A percentile compares a stretch with the other conserved stretches of the same genome.
Evolutionary conservation across 2,888 invertebrate genomes (phyloP).

Genomic region (Chrysolina haemoptera): DNA sequence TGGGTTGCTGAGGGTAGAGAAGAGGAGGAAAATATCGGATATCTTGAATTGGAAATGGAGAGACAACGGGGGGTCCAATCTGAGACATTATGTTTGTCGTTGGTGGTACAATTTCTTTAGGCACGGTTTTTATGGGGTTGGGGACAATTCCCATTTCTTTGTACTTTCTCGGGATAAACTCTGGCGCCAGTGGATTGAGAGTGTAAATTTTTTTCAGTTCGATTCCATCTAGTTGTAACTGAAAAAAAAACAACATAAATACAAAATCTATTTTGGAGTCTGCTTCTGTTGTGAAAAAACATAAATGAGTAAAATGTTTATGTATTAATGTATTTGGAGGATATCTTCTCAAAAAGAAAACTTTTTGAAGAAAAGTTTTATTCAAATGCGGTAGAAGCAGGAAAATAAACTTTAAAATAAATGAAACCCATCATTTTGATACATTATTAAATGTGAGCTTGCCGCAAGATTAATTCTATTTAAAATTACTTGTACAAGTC

Average conservation of each 20-base stretch:
- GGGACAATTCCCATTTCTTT: slow-evolving; percentile 58
- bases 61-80: slow-evolving; percentile 45
- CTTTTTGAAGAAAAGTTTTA: no score
- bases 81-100: slow-evolving; percentile 41
- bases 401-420: no score
- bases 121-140: slow-evolving; percentile 30
- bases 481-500: no score
- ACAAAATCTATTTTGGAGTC: not conserved
- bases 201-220: slow-evolving; percentile 83
- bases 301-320: no score
- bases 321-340: no score
- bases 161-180: slow-evolving; percentile 80
- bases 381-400: no score
- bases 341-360: no score
- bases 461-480: no score
- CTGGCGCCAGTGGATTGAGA: slow-evolving; percentile 86
- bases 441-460: no score
- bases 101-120: slow-evolving; percentile 41
- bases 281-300: no score
- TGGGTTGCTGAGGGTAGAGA: slow-evolving; percentile 51
- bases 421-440: no score
- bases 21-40: slow-evolving; percentile 52
- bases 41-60: slow-evolving; percentile 48
- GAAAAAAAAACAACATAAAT: slow-evolving; percentile 21
- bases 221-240: slow-evolving; percentile 79